phyloP scores from a whole-genome alignment of 2,113 vertebrate species.

The Pavo muticus region DNA sequence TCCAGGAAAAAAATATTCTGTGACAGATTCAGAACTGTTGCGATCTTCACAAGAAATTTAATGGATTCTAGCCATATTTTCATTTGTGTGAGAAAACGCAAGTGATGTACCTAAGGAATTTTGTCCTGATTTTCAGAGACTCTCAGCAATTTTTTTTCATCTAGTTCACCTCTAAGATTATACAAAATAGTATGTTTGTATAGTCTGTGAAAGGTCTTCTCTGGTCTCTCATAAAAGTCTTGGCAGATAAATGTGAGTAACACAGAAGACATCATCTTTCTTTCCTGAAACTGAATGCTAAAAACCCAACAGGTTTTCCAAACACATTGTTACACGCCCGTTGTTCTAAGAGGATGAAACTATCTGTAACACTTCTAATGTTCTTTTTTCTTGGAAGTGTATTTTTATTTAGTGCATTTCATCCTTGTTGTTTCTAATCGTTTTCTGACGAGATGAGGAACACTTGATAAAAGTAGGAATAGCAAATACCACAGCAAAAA shows the following conservation, averaged over 20 bases:
- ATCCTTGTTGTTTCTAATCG: neutral
- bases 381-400: neutral
- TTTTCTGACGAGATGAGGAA: neutral
- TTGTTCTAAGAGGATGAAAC: neutral
- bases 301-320: neutral
- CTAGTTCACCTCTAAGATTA: slow-evolving; percentile 15
- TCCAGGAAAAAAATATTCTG: neutral
- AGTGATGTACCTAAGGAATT: neutral
- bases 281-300: neutral
- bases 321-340: neutral
- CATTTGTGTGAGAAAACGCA: neutral
- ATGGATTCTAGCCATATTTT: neutral
- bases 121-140: slow-evolving; percentile 9
- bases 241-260: neutral
- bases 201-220: slow-evolving; percentile 25
- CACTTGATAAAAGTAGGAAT: neutral
- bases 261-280: slow-evolving; percentile 12
- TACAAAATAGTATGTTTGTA: slow-evolving; percentile 27
- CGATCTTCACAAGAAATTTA: neutral
- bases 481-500: neutral
- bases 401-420: neutral
- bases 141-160: neutral
- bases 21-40: neutral
- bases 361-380: neutral
- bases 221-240: neutral